Base-by-base conservation (phyloP, 2,797 vertebrate species). In the Sciurus carolinensis region DNA sequence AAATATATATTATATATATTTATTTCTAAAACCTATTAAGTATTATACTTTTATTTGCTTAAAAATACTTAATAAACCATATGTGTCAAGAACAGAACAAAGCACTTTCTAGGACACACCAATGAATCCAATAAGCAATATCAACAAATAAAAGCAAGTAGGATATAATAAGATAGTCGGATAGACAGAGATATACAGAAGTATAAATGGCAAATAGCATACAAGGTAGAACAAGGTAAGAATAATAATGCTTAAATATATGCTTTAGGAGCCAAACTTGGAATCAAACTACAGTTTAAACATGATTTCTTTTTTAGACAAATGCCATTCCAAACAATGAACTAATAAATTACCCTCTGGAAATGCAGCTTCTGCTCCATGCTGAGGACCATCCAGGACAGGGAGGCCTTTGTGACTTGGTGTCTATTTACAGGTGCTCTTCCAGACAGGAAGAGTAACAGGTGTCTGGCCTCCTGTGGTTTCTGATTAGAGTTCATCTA, bases 1-100 rank as follows among this genome's bases (percentile, higher is more conserved):
- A 95, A 96, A 94, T 24, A 85, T 15, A 33, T 59, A 75, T n/a
- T 71, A 93, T 9, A 71, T 24, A 82, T 59, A 36, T 8, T 72
- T 44, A 77, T 96, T 22, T 59, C 36, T 76, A 42, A 72, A 91
- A 77, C 62, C 44, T 80, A 86, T 47, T 92, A 85, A 83, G 84
- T 80, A n/a, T 22, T 88, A 69, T 44, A 83, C 7, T 88, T 80
- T 52, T 52, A 57, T 62, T 90, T 80, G 59, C 3, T 90, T 93
- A 79, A 86, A 67, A 90, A 81, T 73, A 50, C 39, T 67, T 77
- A 47, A 64, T 71, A 28, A 82, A 76, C 44, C 57, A 20, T 39
- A 33, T 8, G 28, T 76, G n/a, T 36, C 76, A 57, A 22, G 39
- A 92, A 50, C 17, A 93, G 72, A 80, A 72, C 62, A 39, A n/a